Base-by-base conservation (phyloP, 1,140 invertebrate species). In the Scaptomyza graminum region DNA sequence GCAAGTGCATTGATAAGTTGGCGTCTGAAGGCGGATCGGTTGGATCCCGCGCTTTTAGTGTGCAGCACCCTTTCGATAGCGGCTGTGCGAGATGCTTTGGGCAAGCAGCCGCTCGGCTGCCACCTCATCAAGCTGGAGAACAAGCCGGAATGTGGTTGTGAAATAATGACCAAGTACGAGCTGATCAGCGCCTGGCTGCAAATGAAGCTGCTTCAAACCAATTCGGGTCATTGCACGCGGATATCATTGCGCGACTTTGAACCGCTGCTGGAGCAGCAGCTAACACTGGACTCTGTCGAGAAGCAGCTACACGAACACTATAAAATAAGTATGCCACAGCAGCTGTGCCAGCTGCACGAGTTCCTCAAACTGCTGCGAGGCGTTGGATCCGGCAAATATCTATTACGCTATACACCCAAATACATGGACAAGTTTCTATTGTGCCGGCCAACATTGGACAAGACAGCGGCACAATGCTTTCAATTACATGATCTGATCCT, bases 101-200 rank as follows among this genome's bases (percentile, higher is more conserved):
- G 28, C 0, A 44, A 65, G 5, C 18, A 76, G 3, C 22, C 68
- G 1, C 41, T 88, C 1, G 83, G 79, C 7, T 79, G 79, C 15
- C 70, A 80, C 34, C 47, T 75, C 0, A 56, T 90, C 9, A 90
- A 90, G 57, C 22, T 90, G 50, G 89, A 90, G 55, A 87, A 68
- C 18, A 90, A 90, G 52, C 79, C 90, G 0, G 16, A 76, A n/a
- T 90, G 83, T 44, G 90, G 90, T n/a, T 88, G 82, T 46, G 90
- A 91, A 57, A 54, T 79, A 6, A 69, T 91, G 75, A 74, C 90
- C 2, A 88, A 90, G 9, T 88, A 91, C 54, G 90, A 91, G 25
- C 28, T 91, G n/a, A 50, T 91, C 5, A 59, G 66, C 8, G 69
- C 70, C 15, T 91, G 90, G 90, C 50, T 91, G 8, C 88, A 90